Percentiles rank a stretch among this genome's conserved stretches.
phyloP scores from a whole-genome alignment of 35 echinoderm and acorn worm species.

The Lytechinus variegatus region DNA sequence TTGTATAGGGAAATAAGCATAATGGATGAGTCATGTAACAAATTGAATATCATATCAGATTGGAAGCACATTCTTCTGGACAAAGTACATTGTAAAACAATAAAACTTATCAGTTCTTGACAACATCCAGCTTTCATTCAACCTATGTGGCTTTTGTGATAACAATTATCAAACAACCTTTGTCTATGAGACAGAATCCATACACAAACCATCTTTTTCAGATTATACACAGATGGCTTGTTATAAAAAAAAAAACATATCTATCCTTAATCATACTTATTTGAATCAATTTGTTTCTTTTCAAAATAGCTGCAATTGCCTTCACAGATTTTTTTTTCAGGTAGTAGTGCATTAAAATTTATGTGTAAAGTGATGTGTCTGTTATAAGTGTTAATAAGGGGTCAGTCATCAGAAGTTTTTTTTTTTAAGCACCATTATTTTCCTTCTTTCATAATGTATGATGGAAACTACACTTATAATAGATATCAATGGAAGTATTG shows the following conservation, averaged over 20 bases:
- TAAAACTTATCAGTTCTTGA: no score
- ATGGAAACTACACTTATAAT: neutral
- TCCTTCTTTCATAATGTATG: neutral
- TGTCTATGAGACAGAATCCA: no score
- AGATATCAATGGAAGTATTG: neutral
- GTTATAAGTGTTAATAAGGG: neutral
- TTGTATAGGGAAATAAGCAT: no score
- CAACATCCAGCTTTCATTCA: no score
- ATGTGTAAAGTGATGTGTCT: neutral
- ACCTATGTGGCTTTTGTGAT: no score
- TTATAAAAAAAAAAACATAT: neutral
- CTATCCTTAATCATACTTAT: neutral
- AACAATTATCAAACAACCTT: no score
- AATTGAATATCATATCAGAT: no score
- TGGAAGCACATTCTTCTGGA: neutral
- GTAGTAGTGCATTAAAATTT: neutral
- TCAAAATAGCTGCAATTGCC: neutral
- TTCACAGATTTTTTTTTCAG: neutral
- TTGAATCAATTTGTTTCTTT: neutral
- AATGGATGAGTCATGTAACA: no score
- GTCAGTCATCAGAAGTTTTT: neutral
- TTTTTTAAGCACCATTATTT: neutral
- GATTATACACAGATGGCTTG: neutral
- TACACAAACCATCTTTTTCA: neutral
- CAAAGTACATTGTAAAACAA: neutral